Evolutionary conservation across 2,113 vertebrate species (phyloP).

Genomic region (Dipodomys merriami): DNA sequence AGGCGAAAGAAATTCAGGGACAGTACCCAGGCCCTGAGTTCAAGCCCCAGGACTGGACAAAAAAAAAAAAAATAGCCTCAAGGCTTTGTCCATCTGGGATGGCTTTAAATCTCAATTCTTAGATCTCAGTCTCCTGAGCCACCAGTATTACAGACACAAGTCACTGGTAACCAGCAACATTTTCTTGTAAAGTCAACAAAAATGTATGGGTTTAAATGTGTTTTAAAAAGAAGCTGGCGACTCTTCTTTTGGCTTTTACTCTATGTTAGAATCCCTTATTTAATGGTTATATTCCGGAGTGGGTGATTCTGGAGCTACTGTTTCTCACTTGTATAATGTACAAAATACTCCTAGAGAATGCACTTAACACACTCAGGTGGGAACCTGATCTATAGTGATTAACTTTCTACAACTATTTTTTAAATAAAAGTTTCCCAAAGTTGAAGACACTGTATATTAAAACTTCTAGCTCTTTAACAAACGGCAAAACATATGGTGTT

Average conservation of each 20-base stretch:
- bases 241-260: not conserved
- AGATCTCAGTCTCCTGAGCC: too few relatives aligned
- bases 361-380: not conserved
- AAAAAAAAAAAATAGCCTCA: too few relatives aligned
- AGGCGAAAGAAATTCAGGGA: too few relatives aligned
- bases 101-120: too few relatives aligned
- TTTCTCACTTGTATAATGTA: not conserved
- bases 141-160: too few relatives aligned
- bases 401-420: not conserved
- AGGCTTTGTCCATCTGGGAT: too few relatives aligned
- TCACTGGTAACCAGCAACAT: slow-evolving; percentile 11
- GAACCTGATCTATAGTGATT: not conserved
- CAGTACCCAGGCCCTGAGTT: too few relatives aligned
- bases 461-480: not conserved
- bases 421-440: not conserved
- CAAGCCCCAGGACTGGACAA: too few relatives aligned
- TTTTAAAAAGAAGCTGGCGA: not conserved
- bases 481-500: not conserved
- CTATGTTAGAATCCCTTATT: not conserved
- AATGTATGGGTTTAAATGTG: not conserved
- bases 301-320: not conserved
- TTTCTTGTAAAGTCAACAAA: slow-evolving; percentile 20
- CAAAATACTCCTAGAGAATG: not conserved
- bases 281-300: not conserved
- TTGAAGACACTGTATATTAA: not conserved